Base-by-base conservation (phyloP, 2,888 invertebrate species). In the Meta bourneti region DNA sequence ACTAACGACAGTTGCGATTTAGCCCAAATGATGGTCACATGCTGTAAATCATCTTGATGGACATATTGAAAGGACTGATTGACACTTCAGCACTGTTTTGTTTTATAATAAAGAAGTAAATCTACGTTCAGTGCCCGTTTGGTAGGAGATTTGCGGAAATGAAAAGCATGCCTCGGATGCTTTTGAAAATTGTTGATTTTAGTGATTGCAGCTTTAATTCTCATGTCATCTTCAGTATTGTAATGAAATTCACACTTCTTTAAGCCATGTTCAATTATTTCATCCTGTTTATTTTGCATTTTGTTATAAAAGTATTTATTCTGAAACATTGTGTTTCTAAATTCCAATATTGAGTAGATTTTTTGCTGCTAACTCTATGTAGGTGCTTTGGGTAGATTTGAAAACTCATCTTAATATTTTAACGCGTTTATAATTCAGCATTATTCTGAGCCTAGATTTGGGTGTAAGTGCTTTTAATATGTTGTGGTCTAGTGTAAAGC, bases 121-220 rank as follows among this genome's bases (percentile, higher is more conserved):
- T 61, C 61, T 61, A 61, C 16, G 8, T 61, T 9, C 61, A 16
- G 16, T 61, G 61, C 61, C 61, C 16, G 61, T 61, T 61, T 61
- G 61, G 8, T 61, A 9, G 61, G 13, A 61, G 16, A 16, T 9
- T 16, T 61, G 16, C 61, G 11, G 61, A 61, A 16, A 16, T 61
- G 8, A 61, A 61, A 16, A 61, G 61, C 61, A 61, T 61, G 16
- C 61, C 11, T 11, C 8, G 61, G 61, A 61, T 61, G 61, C 61
- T 5, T 61, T 61, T 7, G 61, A 6, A 61, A 61, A 16, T 61
- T 61, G 61, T 61, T 61, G 61, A 61, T 61, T 61, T 61, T 61
- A 61, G 61, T 61, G 61, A 61, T 61, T 61, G 61, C 61, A 61
- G 61, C 61, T 61, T 61, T 61, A 61, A 61, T 61, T 61, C 61